Base-by-base conservation (phyloP, 2,888 invertebrate genomes). In the Cistogaster globosa region DNA sequence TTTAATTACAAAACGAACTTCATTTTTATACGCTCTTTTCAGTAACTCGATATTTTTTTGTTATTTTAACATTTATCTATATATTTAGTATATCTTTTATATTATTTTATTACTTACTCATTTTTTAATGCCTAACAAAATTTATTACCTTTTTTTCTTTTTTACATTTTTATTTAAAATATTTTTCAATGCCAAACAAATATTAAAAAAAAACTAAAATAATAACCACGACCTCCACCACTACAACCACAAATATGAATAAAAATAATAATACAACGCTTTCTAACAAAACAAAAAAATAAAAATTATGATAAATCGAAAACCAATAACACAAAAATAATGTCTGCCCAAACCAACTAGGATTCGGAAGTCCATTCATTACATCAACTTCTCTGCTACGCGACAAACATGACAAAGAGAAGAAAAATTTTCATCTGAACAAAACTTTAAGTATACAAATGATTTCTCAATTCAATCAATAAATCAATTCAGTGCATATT, bases 291-390 rank as follows among this genome's bases (percentile, higher is more conserved):
- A 42, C 38, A 38, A 38, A 38, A 38, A 38, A 11, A 38, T 7
- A 69, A 68, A 45, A 57, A 76, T 12, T 57, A 60, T n/a, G 53
- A 45, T 53, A 55, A 69, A 76, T 48, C 57, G 14, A 38, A 77
- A 67, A 76, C 57, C 26, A 57, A 75, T 75, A 75, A 65, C 1
- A 26, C 2, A n/a, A 60, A 60, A 65, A 76, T 18, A 71, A 53
- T 65, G 36, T 78, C 75, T 67, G 60, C 71, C 58, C 57, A 81
- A 72, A 78, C 72, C 60, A 82, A 88, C 89, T 91, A 92, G 92
- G 92, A 92, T 92, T 90, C 89, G 92, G 92, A 88, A 92, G 92
- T 89, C 92, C 92, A 87, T 92, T 91, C 89, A 84, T 92, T 87
- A 87, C 90, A 87, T 80, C 91, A 84, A 90, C 89, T 88, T 92